These are phyloP conservation scores for Caracal caracal DNA, from an alignment of 2,113 vertebrate species.

Conservation along the genomic window DNA sequence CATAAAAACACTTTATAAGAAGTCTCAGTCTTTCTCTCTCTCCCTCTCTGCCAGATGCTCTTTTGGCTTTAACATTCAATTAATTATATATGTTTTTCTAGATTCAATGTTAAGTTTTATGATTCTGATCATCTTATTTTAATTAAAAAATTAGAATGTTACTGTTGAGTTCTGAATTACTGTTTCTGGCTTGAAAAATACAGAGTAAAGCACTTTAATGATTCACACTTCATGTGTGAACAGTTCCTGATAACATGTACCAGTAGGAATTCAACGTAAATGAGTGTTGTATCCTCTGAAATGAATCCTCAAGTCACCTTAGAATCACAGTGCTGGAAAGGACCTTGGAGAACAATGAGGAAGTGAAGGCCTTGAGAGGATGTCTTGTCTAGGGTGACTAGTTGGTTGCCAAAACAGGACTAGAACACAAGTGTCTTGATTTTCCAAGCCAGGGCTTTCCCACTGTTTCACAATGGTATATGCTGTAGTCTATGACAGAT, in stretches of 20 bases:
- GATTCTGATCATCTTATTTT: constrained; percentile 47
- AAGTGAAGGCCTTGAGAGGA: background rate
- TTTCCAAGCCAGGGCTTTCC: background rate
- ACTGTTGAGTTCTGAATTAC: constrained; percentile 49
- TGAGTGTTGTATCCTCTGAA: background rate
- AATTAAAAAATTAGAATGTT: constrained; percentile 43
- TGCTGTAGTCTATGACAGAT: background rate
- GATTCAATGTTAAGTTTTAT: constrained; percentile 19
- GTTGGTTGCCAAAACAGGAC: background rate
- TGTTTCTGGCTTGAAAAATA: constrained; percentile 30
- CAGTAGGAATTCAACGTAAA: background rate
- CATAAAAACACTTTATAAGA: constrained; percentile 25
- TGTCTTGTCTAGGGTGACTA: background rate
- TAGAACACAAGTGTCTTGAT: background rate
- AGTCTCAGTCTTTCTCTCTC: background rate
- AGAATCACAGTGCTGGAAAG: background rate
- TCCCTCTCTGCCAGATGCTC: background rate
- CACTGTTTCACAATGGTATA: background rate
- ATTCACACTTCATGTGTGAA: background rate
- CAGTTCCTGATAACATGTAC: constrained; percentile 28
- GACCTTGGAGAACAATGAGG: background rate
- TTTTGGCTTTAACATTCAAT: constrained; percentile 49
- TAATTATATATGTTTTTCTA: constrained; percentile 32
- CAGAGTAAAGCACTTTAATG: constrained; percentile 26
- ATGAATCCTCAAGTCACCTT: background rate